Evolutionary conservation across 2,797 vertebrate species (phyloP), one percentile per base, ranked within the genome.

Genomic region (Alosa sapidissima): DNA sequence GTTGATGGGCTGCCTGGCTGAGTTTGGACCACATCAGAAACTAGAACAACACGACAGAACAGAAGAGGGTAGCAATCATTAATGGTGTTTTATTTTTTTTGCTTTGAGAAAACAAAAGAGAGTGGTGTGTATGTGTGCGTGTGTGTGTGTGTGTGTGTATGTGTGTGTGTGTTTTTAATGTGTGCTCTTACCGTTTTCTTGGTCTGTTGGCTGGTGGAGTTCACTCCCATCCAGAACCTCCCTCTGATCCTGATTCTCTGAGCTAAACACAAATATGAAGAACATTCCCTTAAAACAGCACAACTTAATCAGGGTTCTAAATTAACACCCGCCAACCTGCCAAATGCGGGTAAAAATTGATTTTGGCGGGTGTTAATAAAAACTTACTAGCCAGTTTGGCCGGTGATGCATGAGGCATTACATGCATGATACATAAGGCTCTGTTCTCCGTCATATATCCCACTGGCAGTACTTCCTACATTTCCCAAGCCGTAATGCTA

Each of bases 151-250:
- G 33, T 10, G 49, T 45, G 49, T 54, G 49, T 60, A n/a, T 58
- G 33, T 36, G 47, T 82, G 24, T 78, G 62, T n/a, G 62, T 48
- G 52, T 33, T 82, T 81, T 21, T 81, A 36, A 28, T 83, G 51
- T 81, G 65, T 75, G 0, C 55, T 58, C 88, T 90, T 85, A 94
- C 92, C 91, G 0, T 89, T 86, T 28, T 91, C 88, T 7, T 90
- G 87, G 16, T 84, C 83, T 36, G 36, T 86, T 47, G 85, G 45
- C 49, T 90, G 91, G 86, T 92, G 90, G 33, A 91, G 85, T 7
- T 93, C 91, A 36, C 87, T 89, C 16, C 58, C 83, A n/a, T 92
- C 88, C 11, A 86, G 55, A 52, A 68, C 88, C 41, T 85, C 88
- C 6, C 83, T 14, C 41, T 91, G 86, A 62, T 84, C 90, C 7